Evolutionary conservation across 2,113 vertebrate species (phyloP).

Genomic region (Cettia cetti): DNA sequence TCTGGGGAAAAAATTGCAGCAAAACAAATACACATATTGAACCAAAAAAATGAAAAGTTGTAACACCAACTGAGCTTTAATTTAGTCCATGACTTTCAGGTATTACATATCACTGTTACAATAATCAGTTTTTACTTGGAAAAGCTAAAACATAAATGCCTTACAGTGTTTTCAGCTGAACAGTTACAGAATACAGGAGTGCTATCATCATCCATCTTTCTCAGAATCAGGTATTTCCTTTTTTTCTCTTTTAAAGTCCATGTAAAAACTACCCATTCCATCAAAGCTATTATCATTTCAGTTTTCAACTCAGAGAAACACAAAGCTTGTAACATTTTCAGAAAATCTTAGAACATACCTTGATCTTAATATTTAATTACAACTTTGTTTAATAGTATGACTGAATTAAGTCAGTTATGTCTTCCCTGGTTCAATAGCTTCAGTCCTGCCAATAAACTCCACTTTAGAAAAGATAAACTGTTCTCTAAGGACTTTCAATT

Average conservation of each 20-base stretch:
- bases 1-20: conserved; percentile 33
- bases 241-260: neutral
- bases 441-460: neutral
- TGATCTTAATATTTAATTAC: neutral
- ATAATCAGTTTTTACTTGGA: neutral
- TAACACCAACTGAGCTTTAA: conserved; percentile 19
- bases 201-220: neutral
- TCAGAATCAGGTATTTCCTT: neutral
- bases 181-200: neutral
- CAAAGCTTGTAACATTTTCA: neutral
- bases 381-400: neutral
- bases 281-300: neutral
- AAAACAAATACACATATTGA: conserved; percentile 50
- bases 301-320: neutral
- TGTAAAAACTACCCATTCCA: neutral
- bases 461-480: neutral
- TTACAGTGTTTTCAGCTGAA: neutral
- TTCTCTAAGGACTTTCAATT: neutral
- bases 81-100: conserved; percentile 37
- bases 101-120: conserved; percentile 44
- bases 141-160: neutral
- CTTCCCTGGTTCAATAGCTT: neutral
- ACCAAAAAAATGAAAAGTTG: neutral
- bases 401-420: neutral
- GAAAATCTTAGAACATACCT: neutral